phyloP scores from a whole-genome alignment of 2,113 vertebrate species.

The Macquaria ambigua region DNA sequence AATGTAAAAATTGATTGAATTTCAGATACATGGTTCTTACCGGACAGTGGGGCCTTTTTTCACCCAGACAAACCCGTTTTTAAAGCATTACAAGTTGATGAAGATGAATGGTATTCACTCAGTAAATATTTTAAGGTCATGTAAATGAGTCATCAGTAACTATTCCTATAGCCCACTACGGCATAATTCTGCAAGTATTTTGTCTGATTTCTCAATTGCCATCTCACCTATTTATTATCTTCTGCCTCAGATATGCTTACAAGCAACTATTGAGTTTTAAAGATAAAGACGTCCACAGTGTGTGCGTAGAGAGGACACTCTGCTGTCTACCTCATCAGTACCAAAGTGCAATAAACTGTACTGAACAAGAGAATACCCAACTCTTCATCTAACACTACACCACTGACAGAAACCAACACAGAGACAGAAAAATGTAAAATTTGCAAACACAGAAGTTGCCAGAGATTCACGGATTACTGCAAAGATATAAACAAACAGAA shows the following conservation, averaged over 20 bases:
- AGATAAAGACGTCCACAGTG: not conserved
- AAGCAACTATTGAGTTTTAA: not conserved
- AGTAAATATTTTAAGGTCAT: not conserved
- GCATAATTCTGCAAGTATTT: not conserved
- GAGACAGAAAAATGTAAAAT: not conserved
- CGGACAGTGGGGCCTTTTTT: too few relatives aligned
- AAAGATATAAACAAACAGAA: not conserved
- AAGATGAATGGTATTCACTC: not conserved
- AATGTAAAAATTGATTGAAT: not conserved
- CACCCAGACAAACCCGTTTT: too few relatives aligned
- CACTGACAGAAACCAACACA: not conserved
- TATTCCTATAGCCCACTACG: not conserved
- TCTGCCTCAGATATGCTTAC: not conserved
- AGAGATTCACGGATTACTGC: not conserved
- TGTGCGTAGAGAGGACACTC: not conserved
- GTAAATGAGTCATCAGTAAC: slow-evolving; percentile 20
- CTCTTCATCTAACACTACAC: not conserved
- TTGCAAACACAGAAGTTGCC: not conserved
- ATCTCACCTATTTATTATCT: not conserved
- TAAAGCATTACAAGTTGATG: not conserved
- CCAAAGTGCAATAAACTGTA: not conserved
- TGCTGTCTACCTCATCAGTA: not conserved
- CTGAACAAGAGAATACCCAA: not conserved
- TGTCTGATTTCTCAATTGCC: not conserved
- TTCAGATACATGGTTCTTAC: too few relatives aligned